Percentiles rank a stretch among this genome's conserved stretches.
These are phyloP conservation scores for Rattus rattus DNA, from an alignment of 2,113 vertebrate species.

Conservation along the genomic window DNA sequence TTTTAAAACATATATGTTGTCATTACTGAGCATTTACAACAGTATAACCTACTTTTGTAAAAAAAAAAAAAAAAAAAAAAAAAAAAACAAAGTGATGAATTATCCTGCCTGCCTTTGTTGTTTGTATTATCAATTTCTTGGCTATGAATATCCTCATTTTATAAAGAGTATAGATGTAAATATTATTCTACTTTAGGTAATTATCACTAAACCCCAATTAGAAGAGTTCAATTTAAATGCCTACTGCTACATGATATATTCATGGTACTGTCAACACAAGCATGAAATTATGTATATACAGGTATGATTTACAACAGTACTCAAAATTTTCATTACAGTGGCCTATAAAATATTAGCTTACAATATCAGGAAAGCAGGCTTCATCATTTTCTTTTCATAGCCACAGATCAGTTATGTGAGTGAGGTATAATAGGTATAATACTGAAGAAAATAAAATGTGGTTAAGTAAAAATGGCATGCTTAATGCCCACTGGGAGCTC, in stretches of 20 bases:
- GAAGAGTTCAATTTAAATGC: slow-evolving; percentile 37
- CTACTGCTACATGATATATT: slow-evolving; percentile 10
- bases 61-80: background rate
- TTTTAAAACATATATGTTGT: background rate
- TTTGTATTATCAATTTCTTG: slow-evolving; percentile 16
- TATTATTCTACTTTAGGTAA: slow-evolving; percentile 6
- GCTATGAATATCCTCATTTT: slow-evolving; percentile 10
- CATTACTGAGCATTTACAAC: slow-evolving; percentile 11
- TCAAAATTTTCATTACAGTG: slow-evolving; percentile 73
- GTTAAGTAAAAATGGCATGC: slow-evolving; percentile 54
- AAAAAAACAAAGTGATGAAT: background rate
- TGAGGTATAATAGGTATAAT: slow-evolving; percentile 43
- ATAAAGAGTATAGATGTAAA: background rate
- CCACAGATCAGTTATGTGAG: slow-evolving; percentile 56
- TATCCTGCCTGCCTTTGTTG: background rate
- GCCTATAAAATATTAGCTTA: slow-evolving; percentile 71
- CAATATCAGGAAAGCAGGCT: slow-evolving; percentile 56
- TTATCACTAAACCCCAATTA: slow-evolving; percentile 61
- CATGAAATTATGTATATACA: slow-evolving; percentile 16
- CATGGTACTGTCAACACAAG: slow-evolving; percentile 18
- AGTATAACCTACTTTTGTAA: background rate
- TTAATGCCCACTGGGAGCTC: slow-evolving; percentile 60
- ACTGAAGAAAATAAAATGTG: slow-evolving; percentile 49
- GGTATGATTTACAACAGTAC: slow-evolving; percentile 63
- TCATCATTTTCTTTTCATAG: slow-evolving; percentile 43